Conservation (phyloP, 2,113 vertebrate species). For the Ailurus styani region DNA sequence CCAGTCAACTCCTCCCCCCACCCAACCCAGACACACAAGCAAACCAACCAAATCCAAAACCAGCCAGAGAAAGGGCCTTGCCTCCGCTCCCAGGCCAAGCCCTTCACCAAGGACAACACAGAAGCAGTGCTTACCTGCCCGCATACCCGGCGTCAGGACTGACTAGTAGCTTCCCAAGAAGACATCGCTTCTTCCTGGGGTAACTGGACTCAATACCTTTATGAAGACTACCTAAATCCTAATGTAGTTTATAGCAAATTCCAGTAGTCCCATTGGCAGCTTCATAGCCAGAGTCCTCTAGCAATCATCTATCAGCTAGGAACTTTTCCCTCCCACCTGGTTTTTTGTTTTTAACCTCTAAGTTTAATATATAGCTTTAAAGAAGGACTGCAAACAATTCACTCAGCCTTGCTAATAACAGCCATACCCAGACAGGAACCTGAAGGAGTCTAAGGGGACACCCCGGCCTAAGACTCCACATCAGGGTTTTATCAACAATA, state of each 20-base stretch:
- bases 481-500: neutral
- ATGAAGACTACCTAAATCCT: neutral
- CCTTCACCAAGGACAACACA: rapidly evolving
- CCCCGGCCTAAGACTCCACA: neutral
- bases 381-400: neutral
- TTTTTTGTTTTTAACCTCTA: neutral
- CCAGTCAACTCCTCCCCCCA: neutral
- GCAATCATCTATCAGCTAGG: neutral
- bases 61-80: neutral
- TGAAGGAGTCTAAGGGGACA: neutral
- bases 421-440: neutral
- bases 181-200: neutral
- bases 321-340: neutral
- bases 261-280: neutral
- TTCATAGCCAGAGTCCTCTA: neutral
- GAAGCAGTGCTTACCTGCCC: neutral
- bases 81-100: too few relatives aligned
- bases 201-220: neutral
- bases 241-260: neutral
- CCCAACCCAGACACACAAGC: neutral
- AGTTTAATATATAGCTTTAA: neutral
- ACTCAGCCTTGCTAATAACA: neutral
- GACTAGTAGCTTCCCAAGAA: neutral
- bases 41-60: neutral
- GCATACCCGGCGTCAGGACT: neutral